Conservation (phyloP, 2,888 invertebrate species). For the Sinhomidia bicolor region DNA sequence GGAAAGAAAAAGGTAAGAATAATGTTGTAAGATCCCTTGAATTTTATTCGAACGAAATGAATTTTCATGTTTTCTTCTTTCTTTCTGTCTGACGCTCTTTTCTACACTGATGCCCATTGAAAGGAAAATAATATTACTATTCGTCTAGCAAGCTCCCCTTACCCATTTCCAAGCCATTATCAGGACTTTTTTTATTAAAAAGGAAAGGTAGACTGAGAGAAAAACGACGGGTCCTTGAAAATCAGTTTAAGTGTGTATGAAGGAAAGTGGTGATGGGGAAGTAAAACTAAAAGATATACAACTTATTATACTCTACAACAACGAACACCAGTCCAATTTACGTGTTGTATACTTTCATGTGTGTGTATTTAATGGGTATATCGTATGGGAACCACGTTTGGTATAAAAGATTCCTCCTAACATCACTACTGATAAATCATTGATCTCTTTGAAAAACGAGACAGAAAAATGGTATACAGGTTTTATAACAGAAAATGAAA, state of each 20-base stretch:
- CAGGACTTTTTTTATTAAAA: slow-evolving; percentile 3
- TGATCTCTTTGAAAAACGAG: too few species aligned
- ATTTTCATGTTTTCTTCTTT: slow-evolving; percentile 23
- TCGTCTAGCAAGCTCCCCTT: neutral
- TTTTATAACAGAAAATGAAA: too few species aligned
- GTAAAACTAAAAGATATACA: neutral
- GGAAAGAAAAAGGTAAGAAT: slow-evolving; percentile 41
- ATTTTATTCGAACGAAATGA: slow-evolving; percentile 19
- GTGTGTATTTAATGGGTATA: too few species aligned
- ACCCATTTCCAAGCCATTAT: neutral
- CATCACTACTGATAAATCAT: too few species aligned
- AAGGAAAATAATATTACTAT: slow-evolving; percentile 14
- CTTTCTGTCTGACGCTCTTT: neutral
- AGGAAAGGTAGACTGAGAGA: neutral
- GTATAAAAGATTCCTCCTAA: too few species aligned
- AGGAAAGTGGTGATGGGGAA: neutral
- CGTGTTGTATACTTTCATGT: neutral
- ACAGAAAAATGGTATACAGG: too few species aligned
- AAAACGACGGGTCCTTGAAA: slow-evolving; percentile 47
- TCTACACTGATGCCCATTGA: neutral
- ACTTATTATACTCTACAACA: too few species aligned
- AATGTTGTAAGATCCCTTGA: neutral
- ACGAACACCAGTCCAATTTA: too few species aligned
- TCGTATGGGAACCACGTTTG: too few species aligned
- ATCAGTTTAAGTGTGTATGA: slow-evolving; percentile 1